A percentile compares a stretch with the other conserved stretches of the same genome.
These are phyloP conservation scores for Meiosimyza decipiens DNA, from an alignment of 2,888 invertebrate species.

Conservation along the genomic window DNA sequence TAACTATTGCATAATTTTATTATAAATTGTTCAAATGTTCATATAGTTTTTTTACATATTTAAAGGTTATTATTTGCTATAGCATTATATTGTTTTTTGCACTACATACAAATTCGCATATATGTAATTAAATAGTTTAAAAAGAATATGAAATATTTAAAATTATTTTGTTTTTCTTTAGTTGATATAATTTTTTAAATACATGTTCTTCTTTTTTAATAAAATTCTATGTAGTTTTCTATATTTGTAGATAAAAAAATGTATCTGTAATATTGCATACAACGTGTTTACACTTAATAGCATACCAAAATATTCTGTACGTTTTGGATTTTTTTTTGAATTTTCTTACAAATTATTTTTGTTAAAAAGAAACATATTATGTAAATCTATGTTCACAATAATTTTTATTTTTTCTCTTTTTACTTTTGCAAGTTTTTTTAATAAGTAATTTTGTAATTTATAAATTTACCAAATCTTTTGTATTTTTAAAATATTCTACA, in stretches of 20 bases:
- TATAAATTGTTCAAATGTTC: too few relatives aligned
- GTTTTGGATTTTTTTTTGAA: not conserved
- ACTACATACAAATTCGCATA: constrained; percentile 29
- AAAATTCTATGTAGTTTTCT: constrained; percentile 11
- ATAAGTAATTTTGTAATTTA: constrained; percentile 38
- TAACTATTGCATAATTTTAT: too few relatives aligned
- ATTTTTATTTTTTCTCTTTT: constrained; percentile 1
- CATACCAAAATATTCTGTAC: constrained; percentile 22
- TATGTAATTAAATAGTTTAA: not conserved
- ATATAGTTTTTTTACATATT: constrained; percentile 3
- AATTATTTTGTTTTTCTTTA: not conserved
- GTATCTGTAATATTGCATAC: not conserved
- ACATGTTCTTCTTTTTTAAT: not conserved
- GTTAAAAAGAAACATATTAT: constrained; percentile 31
- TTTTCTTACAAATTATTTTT: constrained; percentile 42
- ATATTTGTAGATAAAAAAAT: not conserved
- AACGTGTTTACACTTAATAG: not conserved
- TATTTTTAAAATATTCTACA: constrained; percentile 6
- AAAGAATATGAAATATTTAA: not conserved
- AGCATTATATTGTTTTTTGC: constrained; percentile 20
- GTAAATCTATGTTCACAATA: not conserved
- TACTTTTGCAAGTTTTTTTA: not conserved
- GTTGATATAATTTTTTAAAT: not conserved
- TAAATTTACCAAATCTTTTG: constrained; percentile 21
- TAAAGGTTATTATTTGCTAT: not conserved